Conservation (phyloP, 2,797 vertebrate species). For the Perodicticus potto region DNA sequence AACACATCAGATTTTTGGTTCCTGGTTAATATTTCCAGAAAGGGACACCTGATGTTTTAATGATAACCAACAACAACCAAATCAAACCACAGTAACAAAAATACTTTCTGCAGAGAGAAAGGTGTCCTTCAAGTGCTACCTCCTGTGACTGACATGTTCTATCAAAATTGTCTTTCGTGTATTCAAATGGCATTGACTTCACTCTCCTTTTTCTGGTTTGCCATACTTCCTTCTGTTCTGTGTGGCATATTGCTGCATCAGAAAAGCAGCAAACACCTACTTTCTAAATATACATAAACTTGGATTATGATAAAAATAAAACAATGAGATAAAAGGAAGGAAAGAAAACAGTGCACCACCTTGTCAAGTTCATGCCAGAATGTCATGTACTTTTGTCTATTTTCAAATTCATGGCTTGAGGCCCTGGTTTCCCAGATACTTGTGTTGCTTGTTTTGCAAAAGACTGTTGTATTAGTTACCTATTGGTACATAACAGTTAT, state of each 20-base stretch:
- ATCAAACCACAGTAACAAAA: background rate
- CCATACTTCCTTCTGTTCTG: background rate
- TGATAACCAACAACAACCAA: background rate
- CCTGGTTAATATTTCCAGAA: background rate
- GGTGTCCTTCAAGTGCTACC: background rate
- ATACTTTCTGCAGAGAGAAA: background rate
- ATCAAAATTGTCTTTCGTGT: background rate
- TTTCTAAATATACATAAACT: background rate
- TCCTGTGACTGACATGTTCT: background rate
- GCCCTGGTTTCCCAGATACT: background rate
- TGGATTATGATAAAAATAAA: background rate
- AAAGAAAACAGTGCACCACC: background rate
- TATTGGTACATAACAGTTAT: background rate
- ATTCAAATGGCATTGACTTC: background rate
- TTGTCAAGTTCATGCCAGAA: background rate
- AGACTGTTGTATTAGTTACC: background rate
- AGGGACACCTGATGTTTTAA: background rate
- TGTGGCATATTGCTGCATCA: background rate
- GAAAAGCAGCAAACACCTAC: background rate
- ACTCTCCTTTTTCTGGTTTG: background rate
- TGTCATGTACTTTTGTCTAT: background rate
- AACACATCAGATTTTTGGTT: background rate
- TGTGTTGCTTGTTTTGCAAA: conserved; percentile 20
- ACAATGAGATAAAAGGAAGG: background rate
- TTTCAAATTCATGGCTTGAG: conserved; percentile 26